A percentile compares a stretch with the other conserved stretches of the same genome.
These are phyloP conservation scores for Melanotaenia maccullochi DNA, from an alignment of 2,797 vertebrate genomes.

Conservation along the genomic window DNA sequence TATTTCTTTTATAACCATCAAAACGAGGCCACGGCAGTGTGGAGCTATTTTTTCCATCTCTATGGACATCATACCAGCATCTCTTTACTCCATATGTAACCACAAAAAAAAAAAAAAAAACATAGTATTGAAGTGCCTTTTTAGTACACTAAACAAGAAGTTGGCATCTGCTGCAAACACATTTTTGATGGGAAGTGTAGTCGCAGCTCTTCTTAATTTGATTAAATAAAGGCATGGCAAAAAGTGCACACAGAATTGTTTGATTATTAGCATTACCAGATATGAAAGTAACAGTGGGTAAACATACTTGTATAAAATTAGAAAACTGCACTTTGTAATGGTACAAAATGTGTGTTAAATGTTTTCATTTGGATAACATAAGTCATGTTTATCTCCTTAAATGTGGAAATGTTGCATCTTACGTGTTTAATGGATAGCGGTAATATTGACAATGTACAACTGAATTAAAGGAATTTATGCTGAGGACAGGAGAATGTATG, in stretches of 20 bases:
- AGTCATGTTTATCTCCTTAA: not conserved
- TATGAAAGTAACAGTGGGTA: not conserved
- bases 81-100: slow-evolving; percentile 1
- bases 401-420: not conserved
- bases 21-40: not conserved
- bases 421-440: slow-evolving; percentile 34
- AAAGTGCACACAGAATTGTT: slow-evolving; percentile 2
- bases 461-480: slow-evolving; percentile 47
- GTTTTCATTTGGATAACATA: not conserved
- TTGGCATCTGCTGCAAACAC: slow-evolving; percentile 17
- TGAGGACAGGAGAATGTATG: slow-evolving; percentile 73
- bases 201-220: slow-evolving; percentile 8
- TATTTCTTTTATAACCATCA: slow-evolving; percentile 18
- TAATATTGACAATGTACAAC: slow-evolving; percentile 11
- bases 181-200: slow-evolving; percentile 17
- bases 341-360: slow-evolving; percentile 1
- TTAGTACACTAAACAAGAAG: slow-evolving; percentile 37
- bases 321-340: slow-evolving; percentile 2
- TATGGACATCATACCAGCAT: slow-evolving; percentile 11
- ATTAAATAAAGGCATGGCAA: slow-evolving; percentile 7
- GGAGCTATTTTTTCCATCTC: slow-evolving; percentile 6
- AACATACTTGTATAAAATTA: slow-evolving; percentile 4
- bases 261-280: not conserved
- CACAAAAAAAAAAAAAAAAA: slow-evolving; percentile 8
- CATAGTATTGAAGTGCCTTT: slow-evolving; percentile 63